Conservation (phyloP, 2,113 vertebrate species). For the Budorcas taxicolor region DNA sequence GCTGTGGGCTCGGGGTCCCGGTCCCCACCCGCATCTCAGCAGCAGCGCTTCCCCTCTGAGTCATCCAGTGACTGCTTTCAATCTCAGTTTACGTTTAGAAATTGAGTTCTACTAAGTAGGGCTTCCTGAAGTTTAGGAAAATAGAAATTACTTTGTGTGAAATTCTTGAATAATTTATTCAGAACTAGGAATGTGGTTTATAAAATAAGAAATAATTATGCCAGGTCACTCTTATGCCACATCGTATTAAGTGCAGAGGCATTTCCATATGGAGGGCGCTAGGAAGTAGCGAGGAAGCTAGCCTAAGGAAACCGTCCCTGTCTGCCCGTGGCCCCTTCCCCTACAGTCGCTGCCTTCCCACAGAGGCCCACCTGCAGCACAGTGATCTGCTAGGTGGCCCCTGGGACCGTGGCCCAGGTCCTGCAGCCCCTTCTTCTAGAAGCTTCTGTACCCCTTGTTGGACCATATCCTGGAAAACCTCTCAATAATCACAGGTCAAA, state of each 20-base stretch:
- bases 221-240: conserved; percentile 29
- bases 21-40: neutral
- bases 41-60: neutral
- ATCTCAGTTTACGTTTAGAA: conserved; percentile 45
- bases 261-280: neutral
- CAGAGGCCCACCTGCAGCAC: neutral
- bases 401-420: neutral
- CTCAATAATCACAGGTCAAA: accelerated
- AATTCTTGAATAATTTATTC: conserved; percentile 68
- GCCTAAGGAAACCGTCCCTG: neutral
- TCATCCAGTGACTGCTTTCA: conserved; percentile 3
- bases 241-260: neutral
- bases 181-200: conserved; percentile 62
- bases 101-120: conserved; percentile 67
- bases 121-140: conserved; percentile 46
- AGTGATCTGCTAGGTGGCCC: neutral
- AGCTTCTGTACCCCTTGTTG: neutral
- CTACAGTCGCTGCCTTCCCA: accelerated
- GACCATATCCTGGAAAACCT: neutral
- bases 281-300: neutral
- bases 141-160: conserved; percentile 50
- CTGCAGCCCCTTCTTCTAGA: neutral
- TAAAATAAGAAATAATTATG: conserved; percentile 22
- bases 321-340: accelerated
- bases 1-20: accelerated